Percentiles rank a stretch among this genome's conserved stretches.
phyloP scores from a whole-genome alignment of 2,797 vertebrate species.

The Tarsius wallacei region DNA sequence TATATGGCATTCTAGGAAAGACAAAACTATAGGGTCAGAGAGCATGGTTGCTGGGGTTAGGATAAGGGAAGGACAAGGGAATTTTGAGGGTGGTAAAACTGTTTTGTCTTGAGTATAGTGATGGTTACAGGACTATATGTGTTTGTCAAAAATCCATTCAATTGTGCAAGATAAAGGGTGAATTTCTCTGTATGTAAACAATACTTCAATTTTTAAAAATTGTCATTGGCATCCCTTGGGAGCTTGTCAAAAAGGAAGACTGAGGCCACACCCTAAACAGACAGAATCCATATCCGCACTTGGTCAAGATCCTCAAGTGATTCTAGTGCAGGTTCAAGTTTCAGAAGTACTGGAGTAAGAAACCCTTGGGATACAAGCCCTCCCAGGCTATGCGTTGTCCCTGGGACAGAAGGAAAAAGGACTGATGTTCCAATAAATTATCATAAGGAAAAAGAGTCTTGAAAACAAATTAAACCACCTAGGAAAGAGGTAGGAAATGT shows the following conservation, averaged over 20 bases:
- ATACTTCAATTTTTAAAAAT: background rate
- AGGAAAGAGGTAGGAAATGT: background rate
- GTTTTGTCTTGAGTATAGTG: too few species aligned
- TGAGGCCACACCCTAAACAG: background rate
- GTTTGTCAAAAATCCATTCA: background rate
- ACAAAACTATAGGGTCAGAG: background rate
- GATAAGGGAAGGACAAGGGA: background rate
- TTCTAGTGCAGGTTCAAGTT: background rate
- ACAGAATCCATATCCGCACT: background rate
- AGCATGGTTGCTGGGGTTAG: background rate
- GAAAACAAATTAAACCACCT: background rate
- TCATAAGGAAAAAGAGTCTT: background rate
- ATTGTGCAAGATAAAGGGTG: background rate
- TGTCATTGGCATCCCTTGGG: background rate
- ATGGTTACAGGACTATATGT: fast-evolving
- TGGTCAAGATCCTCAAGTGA: background rate
- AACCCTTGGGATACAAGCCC: background rate
- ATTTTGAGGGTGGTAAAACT: background rate
- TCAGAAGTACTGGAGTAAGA: background rate
- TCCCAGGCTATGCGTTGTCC: background rate
- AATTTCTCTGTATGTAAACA: background rate
- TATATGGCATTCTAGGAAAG: background rate
- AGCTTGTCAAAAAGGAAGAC: background rate
- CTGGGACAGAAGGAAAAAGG: background rate
- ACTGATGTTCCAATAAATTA: background rate